These are phyloP conservation scores for Alexandromys fortis DNA, from an alignment of 2,113 vertebrate genomes.

Conservation along the genomic window DNA sequence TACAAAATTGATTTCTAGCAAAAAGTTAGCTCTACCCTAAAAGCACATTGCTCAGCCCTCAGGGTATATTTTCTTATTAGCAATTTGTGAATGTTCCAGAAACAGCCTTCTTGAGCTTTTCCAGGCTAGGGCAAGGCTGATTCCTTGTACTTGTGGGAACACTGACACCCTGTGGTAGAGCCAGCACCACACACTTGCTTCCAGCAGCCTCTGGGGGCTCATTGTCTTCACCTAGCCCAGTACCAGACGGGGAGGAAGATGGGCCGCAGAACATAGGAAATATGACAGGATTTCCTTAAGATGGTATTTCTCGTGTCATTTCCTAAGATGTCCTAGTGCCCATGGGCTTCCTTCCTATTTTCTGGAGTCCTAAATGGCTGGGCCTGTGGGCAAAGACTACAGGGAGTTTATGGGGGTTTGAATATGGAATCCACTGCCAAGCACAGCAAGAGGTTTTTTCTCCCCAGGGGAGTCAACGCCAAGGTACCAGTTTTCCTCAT, in stretches of 20 bases:
- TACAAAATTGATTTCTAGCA: conserved; percentile 70
- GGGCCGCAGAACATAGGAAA: background rate
- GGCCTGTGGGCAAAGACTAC: no score
- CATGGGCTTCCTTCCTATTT: background rate
- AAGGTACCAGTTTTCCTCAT: rapidly evolving
- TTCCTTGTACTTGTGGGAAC: conserved; percentile 35
- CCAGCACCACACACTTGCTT: background rate
- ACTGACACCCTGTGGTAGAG: conserved; percentile 81
- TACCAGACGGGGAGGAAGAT: rapidly evolving
- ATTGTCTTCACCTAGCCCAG: rapidly evolving
- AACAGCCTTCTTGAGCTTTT: conserved; percentile 59
- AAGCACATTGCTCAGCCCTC: conserved; percentile 51
- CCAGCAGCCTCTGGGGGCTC: rapidly evolving
- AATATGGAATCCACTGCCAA: background rate
- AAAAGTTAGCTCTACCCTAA: conserved; percentile 70
- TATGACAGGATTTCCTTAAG: background rate
- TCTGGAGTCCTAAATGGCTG: background rate
- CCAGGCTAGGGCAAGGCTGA: background rate
- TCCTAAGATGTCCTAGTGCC: background rate
- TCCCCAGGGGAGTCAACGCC: rapidly evolving
- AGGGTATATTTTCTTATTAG: conserved; percentile 54
- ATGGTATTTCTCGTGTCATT: background rate
- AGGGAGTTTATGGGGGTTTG: background rate
- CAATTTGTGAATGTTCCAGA: conserved; percentile 69
- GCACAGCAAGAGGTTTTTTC: background rate